Base-by-base conservation (phyloP, 1,140 invertebrate species). In the Neuroterus valhalla region DNA sequence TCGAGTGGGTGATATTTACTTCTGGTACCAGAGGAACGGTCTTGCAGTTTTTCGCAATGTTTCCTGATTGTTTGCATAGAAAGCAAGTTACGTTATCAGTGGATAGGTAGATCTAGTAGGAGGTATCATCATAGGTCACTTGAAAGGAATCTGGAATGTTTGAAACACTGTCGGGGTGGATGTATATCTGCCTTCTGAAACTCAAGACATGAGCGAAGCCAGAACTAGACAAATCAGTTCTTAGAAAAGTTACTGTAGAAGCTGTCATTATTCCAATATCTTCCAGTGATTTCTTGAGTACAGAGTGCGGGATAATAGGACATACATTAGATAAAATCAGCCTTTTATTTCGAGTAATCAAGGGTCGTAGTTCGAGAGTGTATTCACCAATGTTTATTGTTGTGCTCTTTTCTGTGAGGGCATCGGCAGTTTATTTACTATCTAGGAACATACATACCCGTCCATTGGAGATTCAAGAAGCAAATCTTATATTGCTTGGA, bases 241-340 rank as follows among this genome's bases (percentile, higher is more conserved):
- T 14, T 1, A 74, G 19, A 19, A 74, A 74, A 19, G 70, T 19
- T 15, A 76, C 69, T 8, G 66, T 50, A 6, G 70, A 76, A 26
- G 62, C n/a, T n/a, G n/a, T n/a, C n/a, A n/a, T n/a, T n/a, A n/a
- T n/a, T n/a, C n/a, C n/a, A n/a, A n/a, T n/a, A 14, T 72, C 69
- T 14, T 14, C 31, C 1, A 76, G 12, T 62, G 68, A 50, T 12
- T 8, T 26, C 45, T 69, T 43, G 2, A 76, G 3, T 12, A 76
- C 31, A 3, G 66, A 42, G 19, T 78, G 68, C 2, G 81, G 76
- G 14, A 82, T 82, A 5, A 74, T 66, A 2, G 75, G 78, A 11
- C 72, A 77, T 0, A 77, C 75, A 55, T 82, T 82, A 5, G 77
- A 80, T 66, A 82, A 43, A 43, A 82, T 74, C 1, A 82, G 69